A percentile compares a stretch with the other conserved stretches of the same genome.
Conservation (phyloP, 2,888 invertebrate species). For the Hypomecis punctinalis region DNA sequence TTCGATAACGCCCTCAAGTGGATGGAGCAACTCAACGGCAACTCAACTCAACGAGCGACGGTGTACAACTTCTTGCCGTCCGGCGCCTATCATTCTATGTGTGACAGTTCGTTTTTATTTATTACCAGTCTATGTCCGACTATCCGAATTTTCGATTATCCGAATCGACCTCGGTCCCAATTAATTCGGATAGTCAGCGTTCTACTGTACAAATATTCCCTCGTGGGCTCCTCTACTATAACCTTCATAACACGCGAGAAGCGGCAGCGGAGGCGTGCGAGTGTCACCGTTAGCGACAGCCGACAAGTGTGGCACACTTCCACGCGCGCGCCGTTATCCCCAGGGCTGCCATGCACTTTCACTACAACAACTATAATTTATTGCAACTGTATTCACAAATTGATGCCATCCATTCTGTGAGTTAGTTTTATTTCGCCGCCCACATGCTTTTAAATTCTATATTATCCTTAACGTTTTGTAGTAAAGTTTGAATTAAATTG, state of each 20-base stretch:
- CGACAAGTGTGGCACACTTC: constrained; percentile 51
- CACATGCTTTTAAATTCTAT: constrained; percentile 5
- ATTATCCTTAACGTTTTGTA: background rate
- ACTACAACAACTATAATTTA: constrained; percentile 28
- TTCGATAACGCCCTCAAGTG: too few species aligned
- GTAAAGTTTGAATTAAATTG: background rate
- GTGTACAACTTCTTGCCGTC: too few species aligned
- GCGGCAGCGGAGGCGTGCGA: constrained; percentile 29
- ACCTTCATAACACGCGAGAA: background rate
- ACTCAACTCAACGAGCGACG: too few species aligned
- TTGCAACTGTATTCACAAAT: constrained; percentile 24
- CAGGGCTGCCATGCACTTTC: constrained; percentile 46
- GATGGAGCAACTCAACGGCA: too few species aligned
- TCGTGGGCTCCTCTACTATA: too few species aligned
- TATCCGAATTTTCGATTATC: too few species aligned
- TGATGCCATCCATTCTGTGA: constrained; percentile 29
- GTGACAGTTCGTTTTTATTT: too few species aligned
- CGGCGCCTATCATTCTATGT: too few species aligned
- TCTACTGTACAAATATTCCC: too few species aligned
- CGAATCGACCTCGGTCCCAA: too few species aligned
- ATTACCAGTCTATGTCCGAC: too few species aligned
- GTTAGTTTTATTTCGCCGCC: background rate
- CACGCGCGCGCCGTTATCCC: constrained; percentile 52
- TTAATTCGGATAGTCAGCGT: too few species aligned
- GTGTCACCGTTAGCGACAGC: constrained; percentile 55